These are phyloP conservation scores for Mastomys natalensis DNA, from an alignment of 2,113 vertebrate species.

Conservation along the genomic window DNA sequence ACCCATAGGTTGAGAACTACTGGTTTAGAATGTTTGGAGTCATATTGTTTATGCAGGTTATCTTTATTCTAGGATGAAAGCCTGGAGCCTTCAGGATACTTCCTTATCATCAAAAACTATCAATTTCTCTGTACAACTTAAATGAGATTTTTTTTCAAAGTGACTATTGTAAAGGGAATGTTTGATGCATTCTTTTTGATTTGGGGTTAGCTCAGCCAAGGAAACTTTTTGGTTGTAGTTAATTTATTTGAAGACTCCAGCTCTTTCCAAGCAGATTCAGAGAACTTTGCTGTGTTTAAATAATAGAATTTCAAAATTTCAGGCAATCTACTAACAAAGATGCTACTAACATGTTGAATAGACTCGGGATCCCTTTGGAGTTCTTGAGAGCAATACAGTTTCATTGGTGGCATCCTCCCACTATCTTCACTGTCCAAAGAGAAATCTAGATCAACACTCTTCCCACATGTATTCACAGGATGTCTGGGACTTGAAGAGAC, in stretches of 20 bases:
- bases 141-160: not conserved
- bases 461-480: not conserved
- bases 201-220: not conserved
- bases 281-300: not conserved
- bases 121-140: not conserved
- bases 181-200: not conserved
- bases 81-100: not conserved
- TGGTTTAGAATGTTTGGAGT: not conserved
- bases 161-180: not conserved
- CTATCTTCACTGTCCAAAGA: conserved; percentile 5
- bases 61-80: not conserved
- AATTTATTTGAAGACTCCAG: conserved; percentile 2
- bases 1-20: not conserved
- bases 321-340: not conserved
- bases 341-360: not conserved
- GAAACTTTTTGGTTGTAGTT: not conserved
- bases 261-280: not conserved
- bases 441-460: not conserved
- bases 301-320: conserved; percentile 11
- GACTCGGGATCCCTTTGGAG: not conserved
- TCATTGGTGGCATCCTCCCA: not conserved
- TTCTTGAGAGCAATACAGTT: not conserved
- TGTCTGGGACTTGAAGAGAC: not conserved
- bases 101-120: not conserved
- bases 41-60: not conserved